A percentile compares a stretch with the other conserved stretches of the same genome.
phyloP scores from a whole-genome alignment of 2,797 vertebrate species.

The Halcyon badia region DNA sequence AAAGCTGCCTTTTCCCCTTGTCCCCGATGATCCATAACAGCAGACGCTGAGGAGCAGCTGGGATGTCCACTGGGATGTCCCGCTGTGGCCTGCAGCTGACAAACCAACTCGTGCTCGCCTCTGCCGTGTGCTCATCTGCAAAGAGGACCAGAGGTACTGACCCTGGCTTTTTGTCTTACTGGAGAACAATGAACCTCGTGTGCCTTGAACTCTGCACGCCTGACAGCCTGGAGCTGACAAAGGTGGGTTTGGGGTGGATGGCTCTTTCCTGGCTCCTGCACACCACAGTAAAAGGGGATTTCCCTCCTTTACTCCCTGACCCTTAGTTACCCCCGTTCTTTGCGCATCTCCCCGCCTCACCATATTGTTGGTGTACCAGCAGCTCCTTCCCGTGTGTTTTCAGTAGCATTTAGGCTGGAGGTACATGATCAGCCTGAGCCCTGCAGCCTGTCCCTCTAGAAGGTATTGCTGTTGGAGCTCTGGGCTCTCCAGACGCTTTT shows the following conservation, averaged over 20 bases:
- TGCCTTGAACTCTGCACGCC: fast-evolving
- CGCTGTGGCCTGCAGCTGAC: background rate
- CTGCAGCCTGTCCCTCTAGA: background rate
- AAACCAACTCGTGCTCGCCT: fast-evolving
- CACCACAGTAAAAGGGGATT: background rate
- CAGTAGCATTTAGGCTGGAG: background rate
- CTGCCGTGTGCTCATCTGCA: fast-evolving
- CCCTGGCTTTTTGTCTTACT: fast-evolving
- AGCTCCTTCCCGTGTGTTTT: background rate
- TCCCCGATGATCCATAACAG: fast-evolving
- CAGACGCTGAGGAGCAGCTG: fast-evolving
- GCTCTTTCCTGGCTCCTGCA: background rate
- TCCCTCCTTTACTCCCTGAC: background rate
- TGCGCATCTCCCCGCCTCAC: background rate
- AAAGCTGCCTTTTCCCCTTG: background rate
- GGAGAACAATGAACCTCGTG: background rate
- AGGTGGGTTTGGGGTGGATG: background rate
- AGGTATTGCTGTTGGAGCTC: background rate
- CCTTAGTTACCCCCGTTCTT: background rate
- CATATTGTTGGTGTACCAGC: fast-evolving
- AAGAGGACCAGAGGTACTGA: background rate
- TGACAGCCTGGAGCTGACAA: background rate
- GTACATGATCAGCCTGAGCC: background rate
- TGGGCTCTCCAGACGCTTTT: background rate
- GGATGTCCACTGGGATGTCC: too few species aligned